phyloP scores from a whole-genome alignment of 2,797 vertebrate genomes.

The Buceros bicornis region DNA sequence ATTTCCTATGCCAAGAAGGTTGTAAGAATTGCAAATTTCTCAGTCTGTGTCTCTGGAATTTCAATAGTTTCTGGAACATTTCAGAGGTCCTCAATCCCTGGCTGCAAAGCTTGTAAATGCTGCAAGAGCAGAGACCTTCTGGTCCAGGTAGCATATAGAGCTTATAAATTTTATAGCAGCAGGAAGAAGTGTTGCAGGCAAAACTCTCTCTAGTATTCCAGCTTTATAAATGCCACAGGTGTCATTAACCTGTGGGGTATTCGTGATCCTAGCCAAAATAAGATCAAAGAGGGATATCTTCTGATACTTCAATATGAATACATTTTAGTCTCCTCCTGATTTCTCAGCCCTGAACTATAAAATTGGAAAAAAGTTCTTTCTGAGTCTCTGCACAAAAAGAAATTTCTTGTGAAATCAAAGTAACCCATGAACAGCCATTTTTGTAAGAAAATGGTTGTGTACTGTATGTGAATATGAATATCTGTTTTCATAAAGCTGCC shows the following conservation, averaged over 20 bases:
- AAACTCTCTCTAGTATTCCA: neutral
- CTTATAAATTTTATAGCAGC: slow-evolving; percentile 20
- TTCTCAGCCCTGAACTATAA: neutral
- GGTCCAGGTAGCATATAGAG: neutral
- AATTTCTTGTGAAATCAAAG: neutral
- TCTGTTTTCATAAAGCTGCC: neutral
- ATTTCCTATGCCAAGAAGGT: neutral
- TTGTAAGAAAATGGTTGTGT: neutral
- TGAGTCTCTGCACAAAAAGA: neutral
- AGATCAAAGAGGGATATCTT: neutral
- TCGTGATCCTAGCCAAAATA: neutral
- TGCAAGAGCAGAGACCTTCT: neutral
- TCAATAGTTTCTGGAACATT: neutral
- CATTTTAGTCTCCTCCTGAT: neutral
- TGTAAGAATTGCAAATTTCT: slow-evolving; percentile 17
- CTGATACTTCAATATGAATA: neutral
- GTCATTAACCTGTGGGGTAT: slow-evolving; percentile 10
- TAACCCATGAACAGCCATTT: neutral
- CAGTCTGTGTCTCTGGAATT: neutral
- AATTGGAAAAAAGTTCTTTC: neutral
- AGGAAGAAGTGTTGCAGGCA: neutral
- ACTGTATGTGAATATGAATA: neutral
- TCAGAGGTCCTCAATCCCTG: neutral
- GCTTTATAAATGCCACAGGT: neutral
- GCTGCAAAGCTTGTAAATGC: neutral